Conservation (phyloP, 2,888 invertebrate species). For the Unio pictorum region DNA sequence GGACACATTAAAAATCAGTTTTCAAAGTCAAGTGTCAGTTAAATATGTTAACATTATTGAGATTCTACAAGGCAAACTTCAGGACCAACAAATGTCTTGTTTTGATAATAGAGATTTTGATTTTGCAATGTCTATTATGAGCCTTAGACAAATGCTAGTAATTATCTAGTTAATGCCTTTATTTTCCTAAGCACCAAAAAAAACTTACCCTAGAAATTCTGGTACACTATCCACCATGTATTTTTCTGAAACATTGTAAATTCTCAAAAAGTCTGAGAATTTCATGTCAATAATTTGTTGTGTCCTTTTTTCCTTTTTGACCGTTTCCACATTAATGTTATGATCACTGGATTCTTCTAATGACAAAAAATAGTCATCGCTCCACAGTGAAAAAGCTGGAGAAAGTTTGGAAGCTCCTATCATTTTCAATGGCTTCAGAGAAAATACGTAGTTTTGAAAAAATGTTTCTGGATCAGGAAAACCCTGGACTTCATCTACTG, state of each 20-base stretch:
- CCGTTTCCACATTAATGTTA: conserved; percentile 59
- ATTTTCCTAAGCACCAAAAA: background rate
- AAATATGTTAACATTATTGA: too few species aligned
- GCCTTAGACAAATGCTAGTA: too few species aligned
- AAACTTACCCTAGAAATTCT: conserved; percentile 54
- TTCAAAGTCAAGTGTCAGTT: too few species aligned
- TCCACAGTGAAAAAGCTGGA: conserved; percentile 61
- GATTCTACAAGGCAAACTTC: too few species aligned
- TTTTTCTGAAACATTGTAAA: conserved; percentile 59
- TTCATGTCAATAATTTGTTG: conserved; percentile 50
- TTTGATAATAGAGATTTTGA: too few species aligned
- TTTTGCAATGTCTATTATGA: too few species aligned
- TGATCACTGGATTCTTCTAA: conserved; percentile 45
- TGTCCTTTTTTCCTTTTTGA: conserved; percentile 65
- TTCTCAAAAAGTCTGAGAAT: conserved; percentile 62
- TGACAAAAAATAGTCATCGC: conserved; percentile 64
- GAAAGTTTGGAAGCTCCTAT: conserved; percentile 56
- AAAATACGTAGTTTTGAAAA: conserved; percentile 54
- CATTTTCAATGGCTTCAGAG: conserved; percentile 60
- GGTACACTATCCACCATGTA: conserved; percentile 69
- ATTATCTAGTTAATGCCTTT: background rate
- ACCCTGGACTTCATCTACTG: conserved; percentile 49
- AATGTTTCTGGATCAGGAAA: conserved; percentile 58
- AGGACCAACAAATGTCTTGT: too few species aligned
- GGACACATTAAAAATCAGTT: too few species aligned